Base-by-base conservation (phyloP, 2,113 vertebrate species). In the Chloropsis cyanopogon region DNA sequence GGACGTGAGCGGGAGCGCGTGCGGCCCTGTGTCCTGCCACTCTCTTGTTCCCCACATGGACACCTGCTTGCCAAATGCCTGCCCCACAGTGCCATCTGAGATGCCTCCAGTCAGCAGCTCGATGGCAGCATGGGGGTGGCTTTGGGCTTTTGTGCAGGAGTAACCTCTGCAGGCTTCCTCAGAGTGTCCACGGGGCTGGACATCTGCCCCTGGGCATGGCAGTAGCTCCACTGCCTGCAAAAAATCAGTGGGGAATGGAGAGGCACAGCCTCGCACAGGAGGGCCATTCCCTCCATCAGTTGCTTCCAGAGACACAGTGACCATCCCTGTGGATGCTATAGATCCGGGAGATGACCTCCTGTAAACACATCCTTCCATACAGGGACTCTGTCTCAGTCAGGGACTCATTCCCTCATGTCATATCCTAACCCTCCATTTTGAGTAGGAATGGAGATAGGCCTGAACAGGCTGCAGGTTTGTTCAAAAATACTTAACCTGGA, bases 1-100 rank as follows among this genome's bases (percentile, higher is more conserved):
- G n/a, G 46, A 50, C 4, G 31, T 5, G 33, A 46, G 57, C 6
- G 2, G 52, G 46, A 69, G 28, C 1, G 0, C 0, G 0, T 9
- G 14, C 0, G 0, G 49, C 53, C 23, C n/a, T 9, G 19, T 11
- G 7, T 17, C 23, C 42, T 29, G 42, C 23, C 5, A 13, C 25
- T 44, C 31, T n/a, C 18, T 29, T 13, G 2, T 6, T 49, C 82
- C 72, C 35, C 31, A 11, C 53, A 19, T 0, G 11, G 71, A 64
- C 14, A 6, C 4, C 0, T 18, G 8, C 7, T 2, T 37, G 82
- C 21, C 19, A 80, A 52, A 17, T 0, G 11, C 50, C 54, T 86
- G 37, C 37, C 49, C 2, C 1, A 13, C 6, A 2, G 12, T 1
- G 14, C 5, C 49, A 0, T 17, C 22, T 13, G 16, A 61, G 93